Evolutionary conservation across 53 echinoderm and acorn worm genomes (phyloP).

Genomic region (Arbacia lixula): DNA sequence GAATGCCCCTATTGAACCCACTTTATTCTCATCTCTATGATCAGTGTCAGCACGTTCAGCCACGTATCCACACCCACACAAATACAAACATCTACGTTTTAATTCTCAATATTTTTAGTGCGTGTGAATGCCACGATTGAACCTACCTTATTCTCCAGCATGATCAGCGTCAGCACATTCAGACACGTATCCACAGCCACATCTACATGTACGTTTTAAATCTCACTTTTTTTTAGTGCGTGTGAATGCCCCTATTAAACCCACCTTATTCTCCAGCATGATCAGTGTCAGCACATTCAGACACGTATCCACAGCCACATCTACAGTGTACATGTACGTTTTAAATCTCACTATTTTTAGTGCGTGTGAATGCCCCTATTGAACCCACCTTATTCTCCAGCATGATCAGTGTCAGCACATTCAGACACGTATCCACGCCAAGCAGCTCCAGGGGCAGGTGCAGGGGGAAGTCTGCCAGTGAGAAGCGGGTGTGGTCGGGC

Average conservation of each 20-base stretch:
- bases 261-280: constrained; percentile 95
- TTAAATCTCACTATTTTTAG: too few species aligned
- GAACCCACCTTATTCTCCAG: constrained; percentile 95
- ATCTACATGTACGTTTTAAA: too few species aligned
- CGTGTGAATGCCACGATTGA: too few species aligned
- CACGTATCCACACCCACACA: constrained; percentile 99
- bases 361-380: too few species aligned
- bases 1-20: too few species aligned
- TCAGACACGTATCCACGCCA: constrained; percentile 96
- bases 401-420: constrained; percentile 90
- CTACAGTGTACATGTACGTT: too few species aligned
- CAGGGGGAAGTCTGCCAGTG: constrained; percentile 94
- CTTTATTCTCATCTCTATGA: constrained; percentile 96
- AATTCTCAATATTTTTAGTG: too few species aligned
- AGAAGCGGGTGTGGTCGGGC: constrained; percentile 96
- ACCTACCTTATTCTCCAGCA: background rate
- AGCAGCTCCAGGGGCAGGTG: constrained; percentile 93
- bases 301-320: constrained; percentile 98
- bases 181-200: background rate
- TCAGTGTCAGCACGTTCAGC: constrained; percentile 86
- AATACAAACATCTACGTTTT: too few species aligned
- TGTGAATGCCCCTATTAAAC: too few species aligned
- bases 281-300: constrained; percentile 90
- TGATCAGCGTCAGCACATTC: background rate
- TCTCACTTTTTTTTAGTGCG: too few species aligned